These are phyloP conservation scores for Phaonia tiefii DNA, from an alignment of 2,888 invertebrate genomes.

Conservation along the genomic window DNA sequence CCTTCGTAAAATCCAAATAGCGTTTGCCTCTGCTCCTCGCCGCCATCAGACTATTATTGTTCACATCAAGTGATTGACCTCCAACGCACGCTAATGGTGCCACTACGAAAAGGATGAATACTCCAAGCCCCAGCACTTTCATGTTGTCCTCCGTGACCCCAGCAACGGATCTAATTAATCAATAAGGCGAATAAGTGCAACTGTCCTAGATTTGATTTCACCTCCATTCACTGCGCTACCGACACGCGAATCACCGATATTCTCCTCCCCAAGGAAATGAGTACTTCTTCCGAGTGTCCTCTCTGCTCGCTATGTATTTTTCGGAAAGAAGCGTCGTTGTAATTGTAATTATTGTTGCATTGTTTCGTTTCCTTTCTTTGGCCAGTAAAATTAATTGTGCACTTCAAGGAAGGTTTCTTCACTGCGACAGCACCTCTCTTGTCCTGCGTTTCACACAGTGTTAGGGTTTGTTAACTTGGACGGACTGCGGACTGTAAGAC, in stretches of 20 bases:
- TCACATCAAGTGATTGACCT: slow-evolving; percentile 30
- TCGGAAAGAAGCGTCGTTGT: neutral
- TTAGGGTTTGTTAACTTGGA: neutral
- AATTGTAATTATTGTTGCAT: slow-evolving; percentile 14
- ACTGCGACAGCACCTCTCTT: slow-evolving; percentile 1
- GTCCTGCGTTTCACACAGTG: neutral
- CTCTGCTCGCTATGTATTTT: neutral
- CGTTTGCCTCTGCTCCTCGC: slow-evolving; percentile 75
- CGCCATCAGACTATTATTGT: slow-evolving; percentile 4
- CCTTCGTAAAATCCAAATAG: slow-evolving; percentile 77
- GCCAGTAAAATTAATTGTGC: slow-evolving; percentile 49
- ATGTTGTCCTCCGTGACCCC: slow-evolving; percentile 23
- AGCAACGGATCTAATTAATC: slow-evolving; percentile 29
- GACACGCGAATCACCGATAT: neutral
- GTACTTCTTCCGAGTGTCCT: neutral
- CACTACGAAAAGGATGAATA: slow-evolving; percentile 1
- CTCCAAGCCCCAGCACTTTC: slow-evolving; percentile 31
- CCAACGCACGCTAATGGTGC: neutral
- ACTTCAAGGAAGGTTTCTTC: slow-evolving; percentile 6
- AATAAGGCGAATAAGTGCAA: slow-evolving; percentile 5
- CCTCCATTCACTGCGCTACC: too few species aligned
- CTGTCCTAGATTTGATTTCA: too few species aligned
- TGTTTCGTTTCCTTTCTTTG: neutral
- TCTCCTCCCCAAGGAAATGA: neutral
- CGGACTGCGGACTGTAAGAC: neutral